phyloP scores from a whole-genome alignment of 2,113 vertebrate species.

The Oceanodroma tethys region DNA sequence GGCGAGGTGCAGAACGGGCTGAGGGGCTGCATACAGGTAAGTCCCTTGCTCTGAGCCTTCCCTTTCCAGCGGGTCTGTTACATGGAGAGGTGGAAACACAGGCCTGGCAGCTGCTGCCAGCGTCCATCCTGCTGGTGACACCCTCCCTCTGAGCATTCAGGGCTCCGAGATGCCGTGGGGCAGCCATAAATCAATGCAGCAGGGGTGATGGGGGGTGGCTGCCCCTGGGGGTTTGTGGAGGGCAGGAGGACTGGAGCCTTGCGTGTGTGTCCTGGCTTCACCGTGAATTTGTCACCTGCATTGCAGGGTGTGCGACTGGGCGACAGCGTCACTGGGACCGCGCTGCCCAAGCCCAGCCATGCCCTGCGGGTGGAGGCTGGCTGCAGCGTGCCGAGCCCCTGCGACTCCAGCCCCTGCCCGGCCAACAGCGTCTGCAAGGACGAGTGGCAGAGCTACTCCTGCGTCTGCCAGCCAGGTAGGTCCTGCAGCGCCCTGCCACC shows the following conservation, averaged over 20 bases:
- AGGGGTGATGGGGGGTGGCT: neutral
- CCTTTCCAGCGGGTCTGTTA: neutral
- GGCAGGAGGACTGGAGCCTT: neutral
- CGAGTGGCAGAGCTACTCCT: slow-evolving; percentile 89
- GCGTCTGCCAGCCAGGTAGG: slow-evolving; percentile 88
- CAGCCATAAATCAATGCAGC: neutral
- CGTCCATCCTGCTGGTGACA: neutral
- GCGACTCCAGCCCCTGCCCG: slow-evolving; percentile 87
- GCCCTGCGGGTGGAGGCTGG: slow-evolving; percentile 88
- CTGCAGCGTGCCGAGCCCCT: slow-evolving; percentile 83
- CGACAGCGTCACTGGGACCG: slow-evolving; percentile 77
- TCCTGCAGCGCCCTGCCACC: neutral
- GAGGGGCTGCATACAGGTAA: slow-evolving; percentile 94
- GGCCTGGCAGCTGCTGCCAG: neutral
- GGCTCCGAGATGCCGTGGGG: neutral
- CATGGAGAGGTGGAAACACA: neutral
- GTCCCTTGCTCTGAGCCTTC: neutral
- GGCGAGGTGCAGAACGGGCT: slow-evolving; percentile 90
- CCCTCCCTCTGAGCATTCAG: neutral
- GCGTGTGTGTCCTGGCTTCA: neutral
- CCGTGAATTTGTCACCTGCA: neutral
- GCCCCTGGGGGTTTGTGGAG: neutral
- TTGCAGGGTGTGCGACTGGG: slow-evolving; percentile 91
- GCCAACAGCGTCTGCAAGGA: slow-evolving; percentile 85
- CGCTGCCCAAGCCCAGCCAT: slow-evolving; percentile 83